Evolutionary conservation across 1,140 invertebrate genomes (phyloP), one percentile per base, ranked within the genome.

Genomic region (Agrilus planipennis): DNA sequence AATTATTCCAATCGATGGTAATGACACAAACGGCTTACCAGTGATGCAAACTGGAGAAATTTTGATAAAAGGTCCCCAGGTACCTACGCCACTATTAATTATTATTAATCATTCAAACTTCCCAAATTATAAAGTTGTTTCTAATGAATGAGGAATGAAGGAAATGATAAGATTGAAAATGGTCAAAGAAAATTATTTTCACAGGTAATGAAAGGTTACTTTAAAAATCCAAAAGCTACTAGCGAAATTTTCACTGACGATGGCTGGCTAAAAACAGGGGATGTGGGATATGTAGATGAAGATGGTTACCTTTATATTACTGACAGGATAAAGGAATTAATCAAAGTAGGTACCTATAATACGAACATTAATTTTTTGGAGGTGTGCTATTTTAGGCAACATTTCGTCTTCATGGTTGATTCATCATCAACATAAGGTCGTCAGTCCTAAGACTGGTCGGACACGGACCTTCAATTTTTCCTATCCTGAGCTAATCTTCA

Each of bases 321-420:
- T 1, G 89, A 92, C 49, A 67, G 89, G 39, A 51, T 90, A 30
- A 93, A 93, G 54, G 89, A 93, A 57, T 69, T 93, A 9, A 92
- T 93, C 42, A 93, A 93, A 65, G 32, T 34, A 34, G 9, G 32
- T 5, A 16, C n/a, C n/a, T n/a, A 48, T 77, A 76, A 0, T 78
- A 74, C 0, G 59, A 60, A 0, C 71, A 77, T 27, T 72, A 64
- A 1, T 63, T 83, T 1, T 66, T 70, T 4, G 60, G 60, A 34
- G 77, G 77, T 2, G 88, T 80, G 79, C 62, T 85, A 16, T n/a
- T n/a, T n/a, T n/a, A n/a, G n/a, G n/a, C n/a, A n/a, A n/a, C n/a
- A n/a, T n/a, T n/a, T n/a, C n/a, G n/a, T n/a, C n/a, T n/a, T n/a
- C n/a, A n/a, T n/a, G n/a, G n/a, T n/a, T n/a, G n/a, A n/a, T n/a